Evolutionary conservation across 2,888 invertebrate genomes (phyloP), one percentile per base, ranked within the genome.

Genomic region (Noctua pronuba): DNA sequence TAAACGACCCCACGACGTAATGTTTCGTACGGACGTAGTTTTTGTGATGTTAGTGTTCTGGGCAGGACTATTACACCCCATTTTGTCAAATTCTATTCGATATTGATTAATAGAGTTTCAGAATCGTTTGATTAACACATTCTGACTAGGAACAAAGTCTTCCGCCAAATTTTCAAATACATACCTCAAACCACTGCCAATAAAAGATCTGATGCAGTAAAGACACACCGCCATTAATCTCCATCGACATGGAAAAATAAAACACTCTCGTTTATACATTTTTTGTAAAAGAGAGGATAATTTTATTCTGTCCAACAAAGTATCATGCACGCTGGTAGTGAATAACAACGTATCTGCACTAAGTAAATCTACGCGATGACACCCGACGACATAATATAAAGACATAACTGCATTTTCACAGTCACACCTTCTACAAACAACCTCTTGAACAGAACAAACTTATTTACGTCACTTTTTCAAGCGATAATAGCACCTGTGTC

Each of bases 351-450:
- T 74, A 46, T 28, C 41, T 74, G 67, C 64, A 66, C 44, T 58
- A n/a, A 72, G 69, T 75, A 75, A 75, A 69, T 74, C 21, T 24
- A 85, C 70, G 73, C 69, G 66, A 64, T 74, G 76, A 67, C 80
- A 76, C 72, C 71, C 73, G 80, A 66, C 75, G 85, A 44, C 75
- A 49, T 71, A 38, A 7, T 38, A 83, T 86, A 84, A 80, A 85
- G 79, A 83, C 77, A 67, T 87, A 87, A 86, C 86, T 87, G 85
- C 86, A 82, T 85, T 87, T 83, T 82, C 81, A 83, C 81, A 76
- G 75, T 85, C 75, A 82, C 85, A 75, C 83, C 82, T 80, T 85
- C 2, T 35, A 77, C 75, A 84, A 88, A 88, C 80, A 87, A 74
- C 49, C 62, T 55, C 68, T 83, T 83, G 69, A 72, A 52, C 67